A percentile compares a stretch with the other conserved stretches of the same genome.
Conservation (phyloP, 1,140 invertebrate species). For the Papilio aristodemus region DNA sequence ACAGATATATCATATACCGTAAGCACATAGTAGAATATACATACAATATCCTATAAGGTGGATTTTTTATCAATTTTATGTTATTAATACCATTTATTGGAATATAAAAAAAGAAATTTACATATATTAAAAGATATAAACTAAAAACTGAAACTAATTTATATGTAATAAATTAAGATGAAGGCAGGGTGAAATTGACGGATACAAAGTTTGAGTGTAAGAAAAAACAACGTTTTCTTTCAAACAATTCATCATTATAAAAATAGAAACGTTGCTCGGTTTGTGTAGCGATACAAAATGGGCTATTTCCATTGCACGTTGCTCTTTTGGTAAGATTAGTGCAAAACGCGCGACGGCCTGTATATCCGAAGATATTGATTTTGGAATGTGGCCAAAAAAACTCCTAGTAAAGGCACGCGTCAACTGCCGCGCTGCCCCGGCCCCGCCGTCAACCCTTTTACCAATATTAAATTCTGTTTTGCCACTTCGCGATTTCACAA, state of each 20-base stretch:
- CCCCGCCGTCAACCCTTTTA: slow-evolving; percentile 76
- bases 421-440: slow-evolving; percentile 73
- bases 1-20: no score
- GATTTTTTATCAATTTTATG: no score
- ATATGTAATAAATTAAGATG: no score
- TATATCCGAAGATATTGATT: slow-evolving; percentile 78
- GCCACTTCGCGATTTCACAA: slow-evolving; percentile 75
- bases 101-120: no score
- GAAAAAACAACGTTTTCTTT: no score
- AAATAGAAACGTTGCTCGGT: not conserved
- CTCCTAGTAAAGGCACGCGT: slow-evolving; percentile 75
- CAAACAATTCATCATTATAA: not conserved
- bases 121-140: no score
- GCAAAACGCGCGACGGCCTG: slow-evolving; percentile 73
- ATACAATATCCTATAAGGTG: no score
- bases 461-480: slow-evolving; percentile 81
- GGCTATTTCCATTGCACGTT: slow-evolving; percentile 35
- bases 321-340: slow-evolving; percentile 67
- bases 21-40: no score
- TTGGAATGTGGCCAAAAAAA: slow-evolving; percentile 79
- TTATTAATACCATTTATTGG: no score
- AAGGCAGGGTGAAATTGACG: no score
- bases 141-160: no score
- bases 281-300: slow-evolving; percentile 41
- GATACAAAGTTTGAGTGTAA: no score